Percentiles rank a stretch among this genome's conserved stretches.
Conservation (phyloP, 2,888 invertebrate species). For the Cremastobaeus sp. region DNA sequence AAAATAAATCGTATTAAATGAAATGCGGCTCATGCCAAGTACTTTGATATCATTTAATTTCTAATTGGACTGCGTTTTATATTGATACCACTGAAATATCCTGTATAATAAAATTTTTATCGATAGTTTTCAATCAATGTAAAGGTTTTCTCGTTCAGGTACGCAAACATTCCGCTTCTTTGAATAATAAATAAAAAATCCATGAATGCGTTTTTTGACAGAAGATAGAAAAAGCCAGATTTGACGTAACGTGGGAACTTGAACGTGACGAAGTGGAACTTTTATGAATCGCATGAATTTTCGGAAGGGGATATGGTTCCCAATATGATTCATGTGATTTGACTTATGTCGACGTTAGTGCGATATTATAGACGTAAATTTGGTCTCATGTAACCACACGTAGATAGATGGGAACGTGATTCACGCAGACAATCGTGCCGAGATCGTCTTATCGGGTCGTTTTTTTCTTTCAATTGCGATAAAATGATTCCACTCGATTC, state of each 20-base stretch:
- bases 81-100: too few species aligned
- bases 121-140: too few species aligned
- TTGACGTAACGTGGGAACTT: conserved; percentile 33
- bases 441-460: conserved; percentile 25
- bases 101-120: too few species aligned
- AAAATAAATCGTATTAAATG: too few species aligned
- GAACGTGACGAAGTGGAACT: conserved; percentile 30
- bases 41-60: too few species aligned
- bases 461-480: conserved; percentile 7
- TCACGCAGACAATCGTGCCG: conserved; percentile 13
- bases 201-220: conserved; percentile 4
- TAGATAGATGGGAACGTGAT: conserved; percentile 26
- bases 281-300: conserved; percentile 48
- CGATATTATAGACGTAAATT: conserved; percentile 44
- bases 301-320: conserved; percentile 33
- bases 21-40: too few species aligned
- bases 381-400: conserved; percentile 21
- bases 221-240: conserved; percentile 9
- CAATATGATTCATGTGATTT: conserved; percentile 45
- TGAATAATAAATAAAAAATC: conserved; percentile 28
- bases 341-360: conserved; percentile 46
- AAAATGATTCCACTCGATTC: conserved; percentile 11
- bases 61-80: too few species aligned
- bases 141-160: too few species aligned
- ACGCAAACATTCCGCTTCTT: too few species aligned